Evolutionary conservation across 2,113 vertebrate species (phyloP), one percentile per base, ranked within the genome.

Genomic region (Coryphaenoides rupestris): DNA sequence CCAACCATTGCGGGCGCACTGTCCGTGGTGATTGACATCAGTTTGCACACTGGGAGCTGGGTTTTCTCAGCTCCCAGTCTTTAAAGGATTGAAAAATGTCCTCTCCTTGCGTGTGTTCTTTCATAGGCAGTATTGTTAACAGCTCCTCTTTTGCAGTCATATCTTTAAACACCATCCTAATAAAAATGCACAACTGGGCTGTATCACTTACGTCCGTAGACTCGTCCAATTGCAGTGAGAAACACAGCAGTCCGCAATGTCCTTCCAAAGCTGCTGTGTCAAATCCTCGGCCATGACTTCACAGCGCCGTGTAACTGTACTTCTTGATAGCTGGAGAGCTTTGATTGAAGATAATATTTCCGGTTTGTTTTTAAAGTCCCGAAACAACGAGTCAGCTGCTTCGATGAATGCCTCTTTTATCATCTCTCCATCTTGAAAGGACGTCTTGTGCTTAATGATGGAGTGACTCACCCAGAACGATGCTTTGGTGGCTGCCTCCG

Each of bases 181-280:
- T 70, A 54, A 62, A 70, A 65, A 58, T 55, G 54, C 54, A 66
- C 21, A 58, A 45, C 21, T 69, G 47, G 3, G 60, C 65, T 47
- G 55, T 59, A 40, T 59, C 55, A 14, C 52, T 72, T 19, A 56
- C n/a, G 21, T 61, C 65, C n/a, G 61, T 69, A 26, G 66, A 65
- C 62, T 73, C 26, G 21, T 63, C 65, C 28, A 68, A 55, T 49
- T 69, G 66, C 28, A 74, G 62, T 50, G 62, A 65, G 61, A 64
- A 69, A 60, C 65, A 69, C 57, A 54, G 16, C 50, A 65, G 26
- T 55, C 60, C n/a, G 46, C 33, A 10, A 60, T 68, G 28, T 73
- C 55, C 47, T 65, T 73, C 21, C 33, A 1, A 58, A 73, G 65
- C 45, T 64, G 65, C 65, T 60, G 60, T 15, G 21, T 64, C 3